These are phyloP conservation scores for Heterotis niloticus DNA, from an alignment of 2,113 vertebrate species.

Conservation along the genomic window DNA sequence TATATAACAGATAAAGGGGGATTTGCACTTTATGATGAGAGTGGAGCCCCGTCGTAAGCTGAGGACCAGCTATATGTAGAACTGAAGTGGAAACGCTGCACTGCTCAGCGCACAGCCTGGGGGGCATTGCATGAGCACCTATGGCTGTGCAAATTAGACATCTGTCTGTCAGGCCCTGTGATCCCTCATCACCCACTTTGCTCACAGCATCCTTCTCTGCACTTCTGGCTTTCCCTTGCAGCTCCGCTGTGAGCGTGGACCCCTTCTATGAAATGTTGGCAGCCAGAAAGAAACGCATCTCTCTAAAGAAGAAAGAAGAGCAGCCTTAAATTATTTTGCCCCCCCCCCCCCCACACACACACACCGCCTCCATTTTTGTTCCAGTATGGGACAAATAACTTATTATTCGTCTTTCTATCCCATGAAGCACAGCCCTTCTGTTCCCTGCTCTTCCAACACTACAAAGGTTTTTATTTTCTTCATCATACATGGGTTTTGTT, in stretches of 20 bases:
- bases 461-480: slow-evolving; percentile 19
- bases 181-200: slow-evolving; percentile 17
- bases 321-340: slow-evolving; percentile 56
- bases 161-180: slow-evolving; percentile 12
- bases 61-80: no score
- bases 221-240: slow-evolving; percentile 44
- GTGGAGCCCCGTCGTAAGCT: no score
- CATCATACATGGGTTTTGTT: slow-evolving; percentile 27
- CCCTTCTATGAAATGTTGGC: slow-evolving; percentile 95
- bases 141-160: slow-evolving; percentile 25
- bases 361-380: slow-evolving; percentile 33
- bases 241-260: slow-evolving; percentile 86
- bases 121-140: no score
- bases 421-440: slow-evolving; percentile 8
- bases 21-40: no score
- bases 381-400: slow-evolving; percentile 29
- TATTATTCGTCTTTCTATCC: slow-evolving; percentile 23
- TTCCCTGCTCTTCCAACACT: slow-evolving; percentile 18
- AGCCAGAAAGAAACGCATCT: slow-evolving; percentile 88
- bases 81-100: no score
- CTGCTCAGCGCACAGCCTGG: no score
- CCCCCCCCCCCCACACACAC: no score
- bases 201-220: slow-evolving; percentile 36
- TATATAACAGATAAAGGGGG: no score
- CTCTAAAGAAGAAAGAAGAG: slow-evolving; percentile 87